These are phyloP conservation scores for Eledona agricola DNA, from an alignment of 2,888 invertebrate species.

Conservation along the genomic window DNA sequence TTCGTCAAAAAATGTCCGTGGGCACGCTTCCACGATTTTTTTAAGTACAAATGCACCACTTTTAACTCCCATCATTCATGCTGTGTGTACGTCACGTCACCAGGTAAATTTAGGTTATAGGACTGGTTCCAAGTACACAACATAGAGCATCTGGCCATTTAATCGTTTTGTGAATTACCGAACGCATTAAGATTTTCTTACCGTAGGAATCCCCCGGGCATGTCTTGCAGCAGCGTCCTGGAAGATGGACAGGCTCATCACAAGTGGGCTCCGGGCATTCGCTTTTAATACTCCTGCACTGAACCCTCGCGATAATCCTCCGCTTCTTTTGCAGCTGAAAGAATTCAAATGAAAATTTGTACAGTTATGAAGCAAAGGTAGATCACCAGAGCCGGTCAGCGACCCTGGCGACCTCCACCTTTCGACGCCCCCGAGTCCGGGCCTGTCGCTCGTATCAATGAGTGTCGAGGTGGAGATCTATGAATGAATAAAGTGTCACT, in stretches of 20 bases:
- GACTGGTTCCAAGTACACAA: no score
- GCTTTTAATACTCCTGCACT: conserved; percentile 90
- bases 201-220: conserved; percentile 77
- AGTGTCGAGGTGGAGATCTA: conserved; percentile 7
- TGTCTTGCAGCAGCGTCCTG: conserved; percentile 91
- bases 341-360: conserved; percentile 30
- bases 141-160: no score
- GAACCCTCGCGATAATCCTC: conserved; percentile 86
- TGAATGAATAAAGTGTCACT: conserved; percentile 39
- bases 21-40: no score
- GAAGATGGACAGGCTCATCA: conserved; percentile 83
- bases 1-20: no score
- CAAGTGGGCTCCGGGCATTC: conserved; percentile 90
- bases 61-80: no score
- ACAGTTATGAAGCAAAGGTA: conserved; percentile 51
- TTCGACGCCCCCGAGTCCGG: conserved; percentile 56
- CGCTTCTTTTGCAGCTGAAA: conserved; percentile 87
- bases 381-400: conserved; percentile 60
- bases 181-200: no score
- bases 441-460: conserved; percentile 53
- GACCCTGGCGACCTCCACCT: conserved; percentile 60
- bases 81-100: no score
- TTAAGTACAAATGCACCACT: no score
- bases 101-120: no score
- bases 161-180: no score